These are phyloP conservation scores for Catharus fuscescens DNA, from an alignment of 2,113 vertebrate genomes.

Conservation along the genomic window DNA sequence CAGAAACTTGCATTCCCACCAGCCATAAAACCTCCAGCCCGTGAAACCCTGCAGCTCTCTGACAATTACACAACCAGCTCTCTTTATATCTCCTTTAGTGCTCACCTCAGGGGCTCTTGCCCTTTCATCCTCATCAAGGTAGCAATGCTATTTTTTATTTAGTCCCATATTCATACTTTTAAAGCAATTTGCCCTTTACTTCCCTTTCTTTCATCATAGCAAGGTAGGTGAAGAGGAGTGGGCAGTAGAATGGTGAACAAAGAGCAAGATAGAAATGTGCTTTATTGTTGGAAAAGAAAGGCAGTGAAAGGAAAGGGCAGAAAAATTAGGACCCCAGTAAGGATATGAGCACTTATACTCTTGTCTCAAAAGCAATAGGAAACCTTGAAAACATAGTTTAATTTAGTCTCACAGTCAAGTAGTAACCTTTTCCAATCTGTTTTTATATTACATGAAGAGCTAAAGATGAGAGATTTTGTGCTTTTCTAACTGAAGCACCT, in stretches of 20 bases:
- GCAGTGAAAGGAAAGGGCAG: not conserved
- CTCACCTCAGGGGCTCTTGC: constrained; percentile 15
- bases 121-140: not conserved
- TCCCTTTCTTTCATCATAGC: not conserved
- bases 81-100: constrained; percentile 29
- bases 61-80: not conserved
- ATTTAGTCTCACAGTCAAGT: constrained; percentile 18
- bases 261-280: not conserved
- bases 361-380: not conserved
- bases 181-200: constrained; percentile 22
- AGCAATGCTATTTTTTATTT: not conserved
- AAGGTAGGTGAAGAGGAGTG: not conserved
- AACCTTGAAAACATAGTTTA: constrained; percentile 3
- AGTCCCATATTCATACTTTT: not conserved
- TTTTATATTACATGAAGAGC: not conserved
- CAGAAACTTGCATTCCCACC: not conserved
- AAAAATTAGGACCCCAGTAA: not conserved
- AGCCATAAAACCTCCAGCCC: not conserved
- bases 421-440: not conserved
- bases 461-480: not conserved
- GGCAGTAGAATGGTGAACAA: not conserved
- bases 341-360: not conserved
- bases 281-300: not conserved
- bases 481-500: not conserved
- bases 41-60: not conserved